Conservation (phyloP, 2,888 invertebrate genomes). For the Brachyopa scutellaris region DNA sequence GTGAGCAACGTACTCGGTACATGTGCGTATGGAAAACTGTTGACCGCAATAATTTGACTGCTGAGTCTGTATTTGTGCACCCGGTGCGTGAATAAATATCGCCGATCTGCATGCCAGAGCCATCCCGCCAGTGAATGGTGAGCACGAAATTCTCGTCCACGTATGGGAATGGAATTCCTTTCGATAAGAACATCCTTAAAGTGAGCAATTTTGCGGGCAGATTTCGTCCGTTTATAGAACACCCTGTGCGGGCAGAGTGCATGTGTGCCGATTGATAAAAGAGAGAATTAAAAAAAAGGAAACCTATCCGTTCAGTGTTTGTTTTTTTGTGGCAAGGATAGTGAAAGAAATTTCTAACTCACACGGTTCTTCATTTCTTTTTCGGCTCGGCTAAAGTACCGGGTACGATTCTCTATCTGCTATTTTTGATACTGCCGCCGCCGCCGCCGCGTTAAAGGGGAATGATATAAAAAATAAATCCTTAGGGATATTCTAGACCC, state of each 20-base stretch:
- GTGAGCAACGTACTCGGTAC: too few relatives aligned
- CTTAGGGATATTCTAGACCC: constrained; percentile 50
- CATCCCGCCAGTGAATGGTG: constrained; percentile 1
- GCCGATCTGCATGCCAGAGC: constrained; percentile 29
- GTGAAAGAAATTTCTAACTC: constrained; percentile 42
- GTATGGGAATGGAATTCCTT: constrained; percentile 7
- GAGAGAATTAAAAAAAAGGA: constrained; percentile 5
- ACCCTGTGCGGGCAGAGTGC: constrained; percentile 47
- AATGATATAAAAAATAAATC: constrained; percentile 64
- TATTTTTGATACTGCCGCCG: constrained; percentile 51
- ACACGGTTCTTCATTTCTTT: constrained; percentile 20
- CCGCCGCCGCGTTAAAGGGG: constrained; percentile 31
- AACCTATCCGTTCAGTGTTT: constrained; percentile 49
- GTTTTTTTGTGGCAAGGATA: constrained; percentile 39
- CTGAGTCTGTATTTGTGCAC: constrained; percentile 41
- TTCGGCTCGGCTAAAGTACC: constrained; percentile 34
- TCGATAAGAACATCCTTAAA: constrained; percentile 41
- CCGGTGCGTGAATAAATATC: constrained; percentile 60
- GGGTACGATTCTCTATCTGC: constrained; percentile 19
- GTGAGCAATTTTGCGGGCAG: constrained; percentile 59
- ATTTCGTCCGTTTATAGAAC: constrained; percentile 39
- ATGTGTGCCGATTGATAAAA: constrained; percentile 37
- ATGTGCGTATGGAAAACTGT: constrained; percentile 38
- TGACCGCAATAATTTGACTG: constrained; percentile 71
- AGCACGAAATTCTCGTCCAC: constrained; percentile 6